Base-by-base conservation (phyloP, 1,140 invertebrate genomes). In the Drosophila lacteicornis region DNA sequence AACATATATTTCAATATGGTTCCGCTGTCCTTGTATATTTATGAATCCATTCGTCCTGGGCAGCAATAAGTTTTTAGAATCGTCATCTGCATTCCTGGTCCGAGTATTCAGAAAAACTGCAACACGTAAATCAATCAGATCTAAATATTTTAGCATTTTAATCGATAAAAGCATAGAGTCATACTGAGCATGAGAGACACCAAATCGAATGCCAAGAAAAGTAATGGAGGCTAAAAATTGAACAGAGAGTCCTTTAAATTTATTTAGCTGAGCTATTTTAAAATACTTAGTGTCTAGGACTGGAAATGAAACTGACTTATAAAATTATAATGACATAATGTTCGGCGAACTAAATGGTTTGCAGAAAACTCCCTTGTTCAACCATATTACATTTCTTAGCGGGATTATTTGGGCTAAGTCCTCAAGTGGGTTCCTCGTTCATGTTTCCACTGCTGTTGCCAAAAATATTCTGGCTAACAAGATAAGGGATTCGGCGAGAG, bases 391-490 rank as follows among this genome's bases (percentile, higher is more conserved):
- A 55, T 55, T 55, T 38, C 53, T 55, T 22, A 55, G 53, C 17
- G 15, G 53, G 33, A 55, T 55, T 55, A 55, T 55, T 55, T 55
- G 22, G 53, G 33, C 53, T 55, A 22, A 55, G 53, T 33, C 51
- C 19, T 55, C 33, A 55, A 55, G 51, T 55, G 38, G 51, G 51
- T 55, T 55, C 53, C 56, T 27, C 56, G 38, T 45, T 46, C 38
- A 45, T 47, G 17, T 38, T 61, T 60, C 30, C 27, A 47, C 57
- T 15, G 42, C 56, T 49, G 50, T 42, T 68, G 68, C 68, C 68
- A 55, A 68, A 71, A 55, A 68, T 40, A 56, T 49, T 55, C 46
- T 56, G 51, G 63, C 63, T 46, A 66, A 61, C 56, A 61, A 61
- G 40, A 56, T 60, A 59, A 50, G 19, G 45, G 49, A 12, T 53